A percentile compares a stretch with the other conserved stretches of the same genome.
Evolutionary conservation across 2,113 vertebrate species (phyloP).

Genomic region (Nematolebias whitei): DNA sequence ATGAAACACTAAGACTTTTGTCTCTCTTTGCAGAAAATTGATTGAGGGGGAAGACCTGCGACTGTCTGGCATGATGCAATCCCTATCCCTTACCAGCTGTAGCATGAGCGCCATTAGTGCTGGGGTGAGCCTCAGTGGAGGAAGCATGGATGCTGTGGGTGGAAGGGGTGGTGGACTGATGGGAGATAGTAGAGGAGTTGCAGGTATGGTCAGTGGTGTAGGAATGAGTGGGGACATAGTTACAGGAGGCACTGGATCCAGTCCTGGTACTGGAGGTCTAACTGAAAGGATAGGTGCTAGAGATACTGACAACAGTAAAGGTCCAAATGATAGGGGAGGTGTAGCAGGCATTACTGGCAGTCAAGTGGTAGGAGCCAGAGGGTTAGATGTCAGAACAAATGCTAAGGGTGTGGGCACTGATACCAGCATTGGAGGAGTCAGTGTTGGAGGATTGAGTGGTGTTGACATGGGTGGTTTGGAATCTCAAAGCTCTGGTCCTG

Average conservation of each 20-base stretch:
- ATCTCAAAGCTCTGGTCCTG: background rate
- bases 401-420: conserved; percentile 6
- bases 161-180: conserved; percentile 44
- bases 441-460: conserved; percentile 17
- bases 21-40: conserved; percentile 71
- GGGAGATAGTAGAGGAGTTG: conserved; percentile 18
- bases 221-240: conserved; percentile 27
- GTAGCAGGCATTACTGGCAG: conserved; percentile 3
- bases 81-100: conserved; percentile 65
- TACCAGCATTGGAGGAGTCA: background rate
- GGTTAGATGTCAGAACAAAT: background rate
- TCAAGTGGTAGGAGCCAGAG: conserved; percentile 20
- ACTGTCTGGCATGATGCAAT: conserved; percentile 72
- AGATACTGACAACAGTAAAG: conserved; percentile 11
- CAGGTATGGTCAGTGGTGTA: conserved; percentile 17
- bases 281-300: conserved; percentile 28
- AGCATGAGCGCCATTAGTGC: conserved; percentile 44
- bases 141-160: conserved; percentile 46
- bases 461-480: conserved; percentile 1
- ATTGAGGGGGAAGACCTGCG: conserved; percentile 81
- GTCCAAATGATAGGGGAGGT: conserved; percentile 20
- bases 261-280: conserved; percentile 15
- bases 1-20: background rate
- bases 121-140: conserved; percentile 60
- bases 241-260: conserved; percentile 18